phyloP scores from a whole-genome alignment of 2,113 vertebrate species.

The Melozone crissalis region DNA sequence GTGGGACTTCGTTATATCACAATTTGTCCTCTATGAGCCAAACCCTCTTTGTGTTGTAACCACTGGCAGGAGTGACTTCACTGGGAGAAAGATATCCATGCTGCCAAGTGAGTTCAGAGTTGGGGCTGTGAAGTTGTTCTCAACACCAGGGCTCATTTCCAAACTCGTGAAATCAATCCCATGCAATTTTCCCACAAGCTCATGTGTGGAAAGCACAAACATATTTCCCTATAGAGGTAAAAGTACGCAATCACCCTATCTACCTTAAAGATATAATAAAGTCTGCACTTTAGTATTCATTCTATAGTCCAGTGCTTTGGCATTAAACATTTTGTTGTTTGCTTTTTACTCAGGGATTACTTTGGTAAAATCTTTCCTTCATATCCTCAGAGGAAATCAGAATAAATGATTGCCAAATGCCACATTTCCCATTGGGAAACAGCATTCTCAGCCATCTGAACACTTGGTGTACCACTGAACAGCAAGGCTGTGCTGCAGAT shows the following conservation, averaged over 20 bases:
- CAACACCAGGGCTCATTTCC: conserved; percentile 29
- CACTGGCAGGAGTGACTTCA: conserved; percentile 7
- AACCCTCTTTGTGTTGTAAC: conserved; percentile 3
- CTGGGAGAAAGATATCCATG: background rate
- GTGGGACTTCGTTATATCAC: background rate
- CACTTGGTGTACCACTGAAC: conserved; percentile 22
- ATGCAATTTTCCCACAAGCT: conserved; percentile 30
- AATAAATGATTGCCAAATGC: background rate
- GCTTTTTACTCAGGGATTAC: background rate
- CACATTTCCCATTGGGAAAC: conserved; percentile 58
- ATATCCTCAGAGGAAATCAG: conserved; percentile 29
- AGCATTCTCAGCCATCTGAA: conserved; percentile 46
- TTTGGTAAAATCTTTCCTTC: conserved; percentile 21
- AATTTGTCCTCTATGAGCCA: background rate
- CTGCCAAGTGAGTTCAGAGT: conserved; percentile 31
- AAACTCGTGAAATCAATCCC: conserved; percentile 35
- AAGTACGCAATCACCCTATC: conserved; percentile 3
- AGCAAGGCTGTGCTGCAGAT: conserved; percentile 10
- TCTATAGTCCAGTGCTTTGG: background rate
- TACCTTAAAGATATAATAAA: conserved; percentile 1
- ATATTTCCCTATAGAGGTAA: conserved; percentile 13
- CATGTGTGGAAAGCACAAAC: background rate
- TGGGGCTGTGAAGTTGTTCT: conserved; percentile 25
- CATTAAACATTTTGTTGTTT: background rate
- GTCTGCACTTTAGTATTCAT: background rate